phyloP scores from a whole-genome alignment of 2,888 invertebrate species.

The Eulithis prunata region DNA sequence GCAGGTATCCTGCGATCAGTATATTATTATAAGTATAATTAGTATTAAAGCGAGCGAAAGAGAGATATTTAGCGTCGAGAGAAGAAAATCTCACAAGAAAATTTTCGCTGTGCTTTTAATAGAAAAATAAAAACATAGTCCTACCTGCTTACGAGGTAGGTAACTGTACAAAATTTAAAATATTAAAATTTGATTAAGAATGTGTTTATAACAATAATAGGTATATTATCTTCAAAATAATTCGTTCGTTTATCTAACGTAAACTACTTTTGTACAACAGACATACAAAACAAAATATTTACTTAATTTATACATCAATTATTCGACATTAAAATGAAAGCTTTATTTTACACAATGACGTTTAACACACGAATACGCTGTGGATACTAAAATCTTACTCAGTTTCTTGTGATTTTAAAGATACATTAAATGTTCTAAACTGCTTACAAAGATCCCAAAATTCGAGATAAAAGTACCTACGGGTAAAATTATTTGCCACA shows the following conservation, averaged over 20 bases:
- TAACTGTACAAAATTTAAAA: no score
- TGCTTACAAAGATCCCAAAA: slow-evolving; percentile 3
- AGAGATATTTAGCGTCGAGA: neutral
- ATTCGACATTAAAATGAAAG: slow-evolving; percentile 3
- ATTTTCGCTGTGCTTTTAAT: slow-evolving; percentile 3
- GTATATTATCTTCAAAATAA: slow-evolving; percentile 28
- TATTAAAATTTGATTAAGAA: no score
- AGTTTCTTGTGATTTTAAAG: neutral
- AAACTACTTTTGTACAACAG: slow-evolving; percentile 18
- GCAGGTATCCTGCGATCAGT: no score
- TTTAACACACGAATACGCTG: neutral
- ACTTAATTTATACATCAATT: slow-evolving; percentile 5
- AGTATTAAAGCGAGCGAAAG: neutral
- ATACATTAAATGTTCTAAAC: neutral
- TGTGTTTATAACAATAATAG: no score
- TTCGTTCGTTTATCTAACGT: slow-evolving; percentile 28
- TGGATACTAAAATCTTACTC: neutral
- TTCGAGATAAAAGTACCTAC: slow-evolving; percentile 2
- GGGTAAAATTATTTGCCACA: neutral
- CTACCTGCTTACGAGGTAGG: no score
- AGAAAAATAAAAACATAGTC: neutral
- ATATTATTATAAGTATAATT: no score
- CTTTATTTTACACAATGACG: neutral
- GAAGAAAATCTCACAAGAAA: neutral
- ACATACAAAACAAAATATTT: slow-evolving; percentile 16